These are phyloP conservation scores for Potorous gilbertii DNA, from an alignment of 2,797 vertebrate species.

Conservation along the genomic window DNA sequence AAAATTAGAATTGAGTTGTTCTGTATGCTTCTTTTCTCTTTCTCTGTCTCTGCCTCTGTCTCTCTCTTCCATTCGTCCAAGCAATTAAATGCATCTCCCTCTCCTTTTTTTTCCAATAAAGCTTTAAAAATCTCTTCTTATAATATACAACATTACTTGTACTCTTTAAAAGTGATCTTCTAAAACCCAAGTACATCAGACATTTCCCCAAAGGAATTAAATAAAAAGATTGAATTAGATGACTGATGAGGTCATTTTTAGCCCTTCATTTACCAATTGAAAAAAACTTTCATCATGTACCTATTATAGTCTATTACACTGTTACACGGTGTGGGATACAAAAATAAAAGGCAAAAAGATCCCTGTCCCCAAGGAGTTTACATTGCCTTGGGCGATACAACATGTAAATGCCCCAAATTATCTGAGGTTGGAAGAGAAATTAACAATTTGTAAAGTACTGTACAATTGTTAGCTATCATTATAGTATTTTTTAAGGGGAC, in stretches of 20 bases:
- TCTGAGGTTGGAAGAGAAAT: background rate
- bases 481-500: too few species aligned
- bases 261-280: background rate
- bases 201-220: background rate
- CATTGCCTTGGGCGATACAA: background rate
- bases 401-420: background rate
- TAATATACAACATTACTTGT: background rate
- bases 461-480: background rate
- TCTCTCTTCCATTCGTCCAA: background rate
- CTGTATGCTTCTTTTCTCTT: too few species aligned
- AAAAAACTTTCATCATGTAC: background rate
- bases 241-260: background rate
- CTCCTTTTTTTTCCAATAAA: background rate
- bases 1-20: background rate
- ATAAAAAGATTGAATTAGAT: background rate
- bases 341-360: background rate
- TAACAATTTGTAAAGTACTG: background rate
- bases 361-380: background rate
- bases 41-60: background rate
- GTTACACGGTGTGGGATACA: background rate
- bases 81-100: background rate
- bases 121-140: background rate
- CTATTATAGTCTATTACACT: background rate
- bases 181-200: background rate
- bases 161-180: background rate